phyloP scores from a whole-genome alignment of 2,888 invertebrate genomes.

The Odontocerum albicorne region DNA sequence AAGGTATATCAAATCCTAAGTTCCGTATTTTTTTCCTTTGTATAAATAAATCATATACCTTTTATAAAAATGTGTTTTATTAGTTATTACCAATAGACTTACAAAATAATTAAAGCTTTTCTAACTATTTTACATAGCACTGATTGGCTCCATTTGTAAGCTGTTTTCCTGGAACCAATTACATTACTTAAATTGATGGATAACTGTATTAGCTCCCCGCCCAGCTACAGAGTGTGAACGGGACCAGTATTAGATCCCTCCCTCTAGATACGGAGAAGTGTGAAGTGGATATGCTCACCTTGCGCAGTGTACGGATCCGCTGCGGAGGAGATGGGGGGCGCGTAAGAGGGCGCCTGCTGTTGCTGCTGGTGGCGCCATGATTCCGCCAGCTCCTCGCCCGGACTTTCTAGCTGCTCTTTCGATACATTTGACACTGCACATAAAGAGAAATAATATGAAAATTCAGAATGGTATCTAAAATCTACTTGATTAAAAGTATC shows the following conservation, averaged over 20 bases:
- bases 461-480: too few relatives aligned
- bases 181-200: too few relatives aligned
- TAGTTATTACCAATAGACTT: too few relatives aligned
- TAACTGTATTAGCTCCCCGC: too few relatives aligned
- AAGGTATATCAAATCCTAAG: background rate
- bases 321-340: conserved; percentile 65
- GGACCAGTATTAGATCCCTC: too few relatives aligned
- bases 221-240: too few relatives aligned
- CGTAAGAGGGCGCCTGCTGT: conserved; percentile 51
- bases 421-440: conserved; percentile 74
- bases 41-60: background rate
- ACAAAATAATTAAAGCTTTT: too few relatives aligned
- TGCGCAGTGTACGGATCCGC: conserved; percentile 72
- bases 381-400: conserved; percentile 72
- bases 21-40: background rate
- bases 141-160: too few relatives aligned
- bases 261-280: background rate
- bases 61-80: background rate
- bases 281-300: conserved; percentile 44
- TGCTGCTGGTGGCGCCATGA: conserved; percentile 73
- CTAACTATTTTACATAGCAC: too few relatives aligned
- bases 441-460: too few relatives aligned
- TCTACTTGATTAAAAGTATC: too few relatives aligned
- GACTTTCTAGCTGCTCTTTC: conserved; percentile 74
- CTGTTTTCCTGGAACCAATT: too few relatives aligned